Conservation (phyloP, 2,888 invertebrate genomes). For the Megastigmus dorsalis region DNA sequence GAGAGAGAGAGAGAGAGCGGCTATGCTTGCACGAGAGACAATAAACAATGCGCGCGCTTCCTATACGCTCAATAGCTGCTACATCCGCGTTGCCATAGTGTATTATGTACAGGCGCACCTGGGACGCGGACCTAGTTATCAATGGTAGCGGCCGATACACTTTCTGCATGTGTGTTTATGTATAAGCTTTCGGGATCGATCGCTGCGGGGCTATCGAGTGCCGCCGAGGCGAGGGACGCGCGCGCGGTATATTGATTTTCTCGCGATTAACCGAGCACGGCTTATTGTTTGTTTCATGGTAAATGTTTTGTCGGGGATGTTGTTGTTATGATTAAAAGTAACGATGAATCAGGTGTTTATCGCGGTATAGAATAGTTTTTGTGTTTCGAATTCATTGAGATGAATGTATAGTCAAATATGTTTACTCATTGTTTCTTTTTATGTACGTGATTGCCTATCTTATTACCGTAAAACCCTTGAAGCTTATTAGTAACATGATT, state of each 20-base stretch:
- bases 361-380: not conserved
- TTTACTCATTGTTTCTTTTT: not conserved
- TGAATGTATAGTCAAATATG: not conserved
- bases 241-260: conserved; percentile 10
- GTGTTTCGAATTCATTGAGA: not conserved
- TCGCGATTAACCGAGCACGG: not conserved
- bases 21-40: too few species aligned
- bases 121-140: not conserved
- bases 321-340: not conserved
- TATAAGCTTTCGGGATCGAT: not conserved
- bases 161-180: not conserved
- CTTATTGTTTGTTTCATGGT: not conserved
- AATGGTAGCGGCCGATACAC: not conserved
- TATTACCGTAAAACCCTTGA: too few species aligned
- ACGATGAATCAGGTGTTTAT: not conserved
- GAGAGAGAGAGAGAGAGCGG: conserved; percentile 31
- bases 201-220: not conserved
- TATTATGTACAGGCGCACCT: too few species aligned
- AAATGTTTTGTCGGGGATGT: not conserved
- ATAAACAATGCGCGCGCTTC: conserved; percentile 69
- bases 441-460: not conserved
- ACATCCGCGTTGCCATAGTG: too few species aligned
- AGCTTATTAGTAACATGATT: too few species aligned
- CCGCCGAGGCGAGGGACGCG: not conserved
- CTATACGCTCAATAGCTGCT: not conserved